These are phyloP conservation scores for Pseudopodoces humilis DNA, from an alignment of 2,113 vertebrate genomes.

Conservation along the genomic window DNA sequence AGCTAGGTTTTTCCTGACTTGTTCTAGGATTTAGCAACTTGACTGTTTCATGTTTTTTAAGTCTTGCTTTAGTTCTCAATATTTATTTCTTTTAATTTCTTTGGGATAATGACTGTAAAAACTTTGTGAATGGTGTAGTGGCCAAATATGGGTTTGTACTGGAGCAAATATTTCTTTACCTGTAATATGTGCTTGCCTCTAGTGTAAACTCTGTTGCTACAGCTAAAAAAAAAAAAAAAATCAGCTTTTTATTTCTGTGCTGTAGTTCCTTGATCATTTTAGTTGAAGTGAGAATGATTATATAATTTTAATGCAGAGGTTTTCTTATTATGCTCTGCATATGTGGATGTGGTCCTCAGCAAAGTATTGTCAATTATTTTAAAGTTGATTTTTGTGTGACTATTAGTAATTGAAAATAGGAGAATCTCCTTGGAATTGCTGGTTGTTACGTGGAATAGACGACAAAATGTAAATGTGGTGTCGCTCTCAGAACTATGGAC, in stretches of 20 bases:
- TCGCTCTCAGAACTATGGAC: neutral
- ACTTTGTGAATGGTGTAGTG: neutral
- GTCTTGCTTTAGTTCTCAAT: neutral
- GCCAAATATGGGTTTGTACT: neutral
- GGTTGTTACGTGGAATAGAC: neutral
- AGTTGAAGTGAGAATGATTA: neutral
- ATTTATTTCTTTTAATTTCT: neutral
- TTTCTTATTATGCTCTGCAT: neutral
- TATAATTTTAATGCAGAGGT: neutral
- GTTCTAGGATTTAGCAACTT: neutral
- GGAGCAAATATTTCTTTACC: neutral
- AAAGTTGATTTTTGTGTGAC: neutral
- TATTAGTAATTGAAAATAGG: neutral
- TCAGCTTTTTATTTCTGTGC: neutral
- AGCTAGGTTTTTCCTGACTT: neutral
- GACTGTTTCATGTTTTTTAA: neutral
- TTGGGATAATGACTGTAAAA: neutral
- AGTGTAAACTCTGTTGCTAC: neutral
- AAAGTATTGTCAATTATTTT: neutral
- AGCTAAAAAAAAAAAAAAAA: neutral
- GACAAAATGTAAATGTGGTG: neutral
- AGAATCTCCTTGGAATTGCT: neutral
- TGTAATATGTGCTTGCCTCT: neutral
- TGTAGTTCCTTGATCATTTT: neutral
- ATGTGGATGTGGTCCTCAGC: neutral